Percentiles rank a stretch among this genome's conserved stretches.
These are phyloP conservation scores for Pardosa pseudoannulata DNA, from an alignment of 2,888 invertebrate species.

Conservation along the genomic window DNA sequence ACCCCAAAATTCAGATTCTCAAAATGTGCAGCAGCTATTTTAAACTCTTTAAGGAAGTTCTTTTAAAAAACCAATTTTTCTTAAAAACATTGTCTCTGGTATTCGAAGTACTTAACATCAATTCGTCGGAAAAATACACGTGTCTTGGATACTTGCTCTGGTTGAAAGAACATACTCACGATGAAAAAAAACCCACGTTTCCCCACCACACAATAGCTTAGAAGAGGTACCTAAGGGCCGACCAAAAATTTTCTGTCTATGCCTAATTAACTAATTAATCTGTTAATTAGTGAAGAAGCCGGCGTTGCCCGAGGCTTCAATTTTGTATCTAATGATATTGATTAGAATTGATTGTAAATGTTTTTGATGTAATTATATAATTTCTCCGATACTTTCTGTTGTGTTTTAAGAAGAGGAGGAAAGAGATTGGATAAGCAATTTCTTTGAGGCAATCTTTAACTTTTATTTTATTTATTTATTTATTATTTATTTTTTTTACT, in stretches of 20 bases:
- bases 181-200: no score
- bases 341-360: background rate
- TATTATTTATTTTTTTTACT: background rate
- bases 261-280: conserved; percentile 1
- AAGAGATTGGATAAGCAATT: background rate
- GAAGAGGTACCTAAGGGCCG: background rate
- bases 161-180: no score
- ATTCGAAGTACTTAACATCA: no score
- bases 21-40: no score
- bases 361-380: conserved; percentile 6
- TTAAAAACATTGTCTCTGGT: no score
- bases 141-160: no score
- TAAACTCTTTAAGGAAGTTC: no score
- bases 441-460: background rate
- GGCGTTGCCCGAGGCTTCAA: background rate
- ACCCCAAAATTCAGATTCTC: no score
- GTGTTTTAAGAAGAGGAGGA: no score
- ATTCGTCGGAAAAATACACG: no score
- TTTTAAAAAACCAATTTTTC: no score
- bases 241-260: background rate
- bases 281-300: background rate
- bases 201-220: background rate
- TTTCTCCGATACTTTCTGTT: background rate
- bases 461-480: no score
- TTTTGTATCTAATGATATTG: conserved; percentile 2